Conservation (phyloP, 2,888 invertebrate species). For the Netelia virgata region DNA sequence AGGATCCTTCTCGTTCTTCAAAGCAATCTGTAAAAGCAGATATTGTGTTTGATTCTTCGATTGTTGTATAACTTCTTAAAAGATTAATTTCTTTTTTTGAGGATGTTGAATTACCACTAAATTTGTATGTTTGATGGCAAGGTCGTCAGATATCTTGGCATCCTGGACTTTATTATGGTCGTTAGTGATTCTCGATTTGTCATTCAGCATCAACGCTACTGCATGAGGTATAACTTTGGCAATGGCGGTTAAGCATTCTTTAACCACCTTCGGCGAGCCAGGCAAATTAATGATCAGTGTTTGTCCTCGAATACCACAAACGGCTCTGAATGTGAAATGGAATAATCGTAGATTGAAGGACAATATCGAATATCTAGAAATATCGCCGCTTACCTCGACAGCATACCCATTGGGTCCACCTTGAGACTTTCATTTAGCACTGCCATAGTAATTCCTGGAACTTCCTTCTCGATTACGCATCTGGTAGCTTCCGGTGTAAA, state of each 20-base stretch:
- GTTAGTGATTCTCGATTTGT: slow-evolving; percentile 86
- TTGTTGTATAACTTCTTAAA: neutral
- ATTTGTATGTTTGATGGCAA: slow-evolving; percentile 19
- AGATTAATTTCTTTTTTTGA: slow-evolving; percentile 42
- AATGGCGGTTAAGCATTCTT: slow-evolving; percentile 92
- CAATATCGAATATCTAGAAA: neutral
- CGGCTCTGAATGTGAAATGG: slow-evolving; percentile 86
- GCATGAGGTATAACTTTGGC: slow-evolving; percentile 92
- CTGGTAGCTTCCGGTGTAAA: slow-evolving; percentile 98
- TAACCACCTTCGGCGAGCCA: slow-evolving; percentile 95
- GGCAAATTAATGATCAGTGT: slow-evolving; percentile 97
- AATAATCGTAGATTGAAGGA: slow-evolving; percentile 5
- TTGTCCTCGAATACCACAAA: slow-evolving; percentile 92
- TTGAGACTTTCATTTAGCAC: slow-evolving; percentile 91
- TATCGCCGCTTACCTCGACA: slow-evolving; percentile 88
- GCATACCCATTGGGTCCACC: slow-evolving; percentile 95
- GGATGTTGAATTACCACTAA: slow-evolving; percentile 48
- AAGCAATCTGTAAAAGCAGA: slow-evolving; percentile 83
- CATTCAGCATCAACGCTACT: slow-evolving; percentile 90
- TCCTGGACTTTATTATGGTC: slow-evolving; percentile 87
- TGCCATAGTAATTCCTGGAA: slow-evolving; percentile 91
- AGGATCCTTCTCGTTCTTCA: slow-evolving; percentile 89
- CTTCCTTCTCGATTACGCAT: slow-evolving; percentile 91
- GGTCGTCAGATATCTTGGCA: slow-evolving; percentile 7
- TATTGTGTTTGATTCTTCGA: slow-evolving; percentile 10